Evolutionary conservation across 2,888 invertebrate genomes (phyloP).

Genomic region (Drosophila sordidula): DNA sequence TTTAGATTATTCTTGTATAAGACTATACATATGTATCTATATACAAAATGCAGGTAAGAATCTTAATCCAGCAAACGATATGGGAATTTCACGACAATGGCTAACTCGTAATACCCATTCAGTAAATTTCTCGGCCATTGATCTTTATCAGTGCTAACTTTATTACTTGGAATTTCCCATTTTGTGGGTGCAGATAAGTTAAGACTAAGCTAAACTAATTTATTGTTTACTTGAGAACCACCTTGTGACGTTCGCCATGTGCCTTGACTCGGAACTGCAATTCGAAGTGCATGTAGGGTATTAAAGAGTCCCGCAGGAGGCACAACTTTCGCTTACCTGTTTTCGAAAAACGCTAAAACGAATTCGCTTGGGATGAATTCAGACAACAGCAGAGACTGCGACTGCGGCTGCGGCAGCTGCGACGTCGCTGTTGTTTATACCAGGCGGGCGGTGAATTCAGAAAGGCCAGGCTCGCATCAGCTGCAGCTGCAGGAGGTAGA

Average conservation of each 20-base stretch:
- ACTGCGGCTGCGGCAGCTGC: constrained; percentile 66
- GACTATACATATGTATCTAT: too few species aligned
- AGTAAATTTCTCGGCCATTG: constrained; percentile 1
- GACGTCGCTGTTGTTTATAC: constrained; percentile 58
- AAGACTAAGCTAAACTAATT: constrained; percentile 13
- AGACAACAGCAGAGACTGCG: constrained; percentile 69
- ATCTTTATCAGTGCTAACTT: constrained; percentile 24
- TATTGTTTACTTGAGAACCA: constrained; percentile 7
- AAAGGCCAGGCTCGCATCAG: constrained; percentile 40
- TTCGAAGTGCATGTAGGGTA: constrained; percentile 25
- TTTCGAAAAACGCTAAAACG: constrained; percentile 24
- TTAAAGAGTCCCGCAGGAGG: background rate
- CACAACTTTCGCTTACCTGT: constrained; percentile 37
- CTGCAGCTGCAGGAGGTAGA: constrained; percentile 26
- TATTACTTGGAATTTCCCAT: constrained; percentile 48
- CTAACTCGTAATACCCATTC: constrained; percentile 1
- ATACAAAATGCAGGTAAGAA: background rate
- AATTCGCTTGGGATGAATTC: constrained; percentile 36
- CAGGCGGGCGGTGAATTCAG: constrained; percentile 60
- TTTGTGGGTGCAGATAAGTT: constrained; percentile 28
- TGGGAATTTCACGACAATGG: background rate
- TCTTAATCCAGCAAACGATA: background rate
- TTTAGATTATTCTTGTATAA: too few species aligned
- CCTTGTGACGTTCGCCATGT: background rate
- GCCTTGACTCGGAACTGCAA: background rate